Base-by-base conservation (phyloP, 2,113 vertebrate species). In the Phocoena sinus region DNA sequence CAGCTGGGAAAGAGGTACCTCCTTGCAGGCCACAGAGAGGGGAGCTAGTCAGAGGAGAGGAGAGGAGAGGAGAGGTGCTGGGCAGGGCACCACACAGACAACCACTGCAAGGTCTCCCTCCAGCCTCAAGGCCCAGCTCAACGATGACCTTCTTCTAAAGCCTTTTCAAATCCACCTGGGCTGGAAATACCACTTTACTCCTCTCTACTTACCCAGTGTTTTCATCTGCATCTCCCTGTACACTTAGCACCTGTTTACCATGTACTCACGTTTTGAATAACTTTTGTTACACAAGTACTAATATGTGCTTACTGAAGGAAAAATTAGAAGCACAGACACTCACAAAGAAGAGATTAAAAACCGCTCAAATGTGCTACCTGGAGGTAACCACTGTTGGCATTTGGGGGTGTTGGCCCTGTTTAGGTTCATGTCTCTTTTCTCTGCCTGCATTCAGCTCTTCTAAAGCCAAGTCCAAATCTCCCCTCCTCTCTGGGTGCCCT, bases 301-400 rank as follows among this genome's bases (percentile, higher is more conserved):
- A 47, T 87, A 41, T 21, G 23, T 60, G 31, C 44, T 56, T 47
- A 50, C 31, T 92, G 58, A 82, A 92, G 53, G 38, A 81, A 86
- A 86, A 86, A 33, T 81, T 44, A 67, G 70, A 93, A 95, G 62
- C 89, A 89, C 26, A 89, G 62, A 36, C 12, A 63, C 36, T 21
- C 18, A 85, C 50, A 89, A n/a, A 85, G 41, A 95, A 76, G 77
- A 80, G 79, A 91, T 53, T 91, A 25, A 60, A 96, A 89, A 26
- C 8, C 71, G 88, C 47, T 12, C 23, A 38, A 41, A 60, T 65
- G 44, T 70, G 26, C 50, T 21, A 58, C 15, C 14, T 38, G 33
- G 47, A 96, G 38, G 25, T 17, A 14, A 60, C 84, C 38, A 20
- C 15, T 41, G 12, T 56, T n/a, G 33, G 33, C 60, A 65, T 53